These are phyloP conservation scores for Silvanus unidentatus DNA, from an alignment of 2,888 invertebrate genomes.

Conservation along the genomic window DNA sequence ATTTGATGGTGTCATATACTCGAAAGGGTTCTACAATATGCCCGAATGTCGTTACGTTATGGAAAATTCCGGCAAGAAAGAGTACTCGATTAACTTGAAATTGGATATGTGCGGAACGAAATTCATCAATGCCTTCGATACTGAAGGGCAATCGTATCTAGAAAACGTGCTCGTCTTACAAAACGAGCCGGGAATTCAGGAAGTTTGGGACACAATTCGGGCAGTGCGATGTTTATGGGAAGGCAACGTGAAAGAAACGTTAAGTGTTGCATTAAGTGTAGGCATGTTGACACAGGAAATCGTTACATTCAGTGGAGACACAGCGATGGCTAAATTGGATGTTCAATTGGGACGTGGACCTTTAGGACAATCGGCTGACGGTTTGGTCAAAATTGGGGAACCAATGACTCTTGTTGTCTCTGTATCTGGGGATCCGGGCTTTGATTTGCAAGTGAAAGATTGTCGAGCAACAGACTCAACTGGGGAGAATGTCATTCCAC, in stretches of 20 bases:
- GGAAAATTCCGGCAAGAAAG: conserved; percentile 62
- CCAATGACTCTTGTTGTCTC: conserved; percentile 74
- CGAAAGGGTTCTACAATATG: conserved; percentile 66
- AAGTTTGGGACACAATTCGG: conserved; percentile 74
- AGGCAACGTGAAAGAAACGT: conserved; percentile 69
- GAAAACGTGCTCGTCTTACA: conserved; percentile 73
- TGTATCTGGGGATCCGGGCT: conserved; percentile 72
- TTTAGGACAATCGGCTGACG: conserved; percentile 68
- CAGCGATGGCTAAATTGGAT: conserved; percentile 71
- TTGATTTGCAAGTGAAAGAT: conserved; percentile 71
- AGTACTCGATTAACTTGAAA: conserved; percentile 68
- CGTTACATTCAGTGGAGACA: conserved; percentile 79
- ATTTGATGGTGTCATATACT: conserved; percentile 75
- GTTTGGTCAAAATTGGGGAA: conserved; percentile 75
- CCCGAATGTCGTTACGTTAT: conserved; percentile 68
- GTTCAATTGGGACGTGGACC: conserved; percentile 73
- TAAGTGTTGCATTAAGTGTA: conserved; percentile 68
- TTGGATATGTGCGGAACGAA: conserved; percentile 72
- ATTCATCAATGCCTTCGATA: conserved; percentile 71
- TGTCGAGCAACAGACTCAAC: conserved; percentile 69
- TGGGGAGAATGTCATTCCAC: conserved; percentile 58
- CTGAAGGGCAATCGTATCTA: conserved; percentile 70
- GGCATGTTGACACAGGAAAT: conserved; percentile 76
- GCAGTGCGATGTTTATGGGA: conserved; percentile 76
- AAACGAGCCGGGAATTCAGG: conserved; percentile 70